Base-by-base conservation (phyloP, 2,113 vertebrate genomes). In the Zootoca vivipara region DNA sequence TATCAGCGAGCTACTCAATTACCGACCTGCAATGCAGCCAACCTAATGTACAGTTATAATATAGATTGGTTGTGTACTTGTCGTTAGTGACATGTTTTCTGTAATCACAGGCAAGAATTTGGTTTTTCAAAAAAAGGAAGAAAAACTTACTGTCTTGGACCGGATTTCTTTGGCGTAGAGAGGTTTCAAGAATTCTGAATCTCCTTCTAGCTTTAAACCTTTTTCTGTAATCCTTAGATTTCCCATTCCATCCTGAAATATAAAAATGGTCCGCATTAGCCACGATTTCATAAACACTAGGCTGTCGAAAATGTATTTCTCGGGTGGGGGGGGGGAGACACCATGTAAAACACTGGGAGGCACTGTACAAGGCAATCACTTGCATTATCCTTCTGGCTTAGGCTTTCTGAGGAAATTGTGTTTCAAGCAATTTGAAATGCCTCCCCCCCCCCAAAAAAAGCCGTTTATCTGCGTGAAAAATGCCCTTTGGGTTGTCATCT, bases 121-220 rank as follows among this genome's bases (percentile, higher is more conserved):
- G 13, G 1, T 75, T 2, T 75, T 69, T 82, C 18, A 67, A 78
- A 67, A 82, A 5, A 20, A 4, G 15, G 52, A 15, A 3, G 83
- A 40, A 62, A 72, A 91, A 98, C 98, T 99, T 97, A 99, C 99
- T 94, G 98, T 98, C 97, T 98, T 98, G 96, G 99, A 99, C 89
- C 98, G 98, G 96, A 99, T 99, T 98, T 99, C 99, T 99, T 99
- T 99, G 98, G 99, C 99, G 94, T 99, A 99, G 93, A 99, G 98
- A 92, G 99, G 98, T 96, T 99, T 97, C 93, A 99, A 98, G 96
- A 99, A 99, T 97, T 99, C 99, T 0, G 99, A 99, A 95, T 98
- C 98, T 92, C 99, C 99, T 96, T 99, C 99, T 83, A 99, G 97
- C 95, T 98, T 98, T 94, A 99, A 97, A 91, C 99, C 99, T 88